A percentile compares a stretch with the other conserved stretches of the same genome.
Evolutionary conservation across 2,888 invertebrate species (phyloP).

Genomic region (Cantharis rustica): DNA sequence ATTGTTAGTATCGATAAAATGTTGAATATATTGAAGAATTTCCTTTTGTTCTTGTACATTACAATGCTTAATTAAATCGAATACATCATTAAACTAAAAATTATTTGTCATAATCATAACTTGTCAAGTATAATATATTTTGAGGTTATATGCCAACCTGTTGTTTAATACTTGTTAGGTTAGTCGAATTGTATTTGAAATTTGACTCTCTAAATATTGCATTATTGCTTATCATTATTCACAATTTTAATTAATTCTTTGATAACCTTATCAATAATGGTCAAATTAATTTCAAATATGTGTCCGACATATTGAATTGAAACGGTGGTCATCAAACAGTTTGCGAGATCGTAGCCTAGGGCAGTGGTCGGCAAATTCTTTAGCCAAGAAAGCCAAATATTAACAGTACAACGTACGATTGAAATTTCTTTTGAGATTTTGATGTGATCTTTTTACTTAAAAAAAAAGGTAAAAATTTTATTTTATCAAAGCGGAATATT

Average conservation of each 20-base stretch:
- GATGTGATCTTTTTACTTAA: too few species aligned
- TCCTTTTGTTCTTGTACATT: slow-evolving; percentile 35
- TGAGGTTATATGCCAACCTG: background rate
- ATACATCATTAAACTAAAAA: slow-evolving; percentile 33
- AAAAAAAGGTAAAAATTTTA: too few species aligned
- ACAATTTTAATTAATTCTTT: background rate
- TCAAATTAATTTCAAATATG: background rate
- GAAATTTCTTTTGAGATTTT: too few species aligned
- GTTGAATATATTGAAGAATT: slow-evolving; percentile 32
- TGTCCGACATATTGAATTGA: background rate
- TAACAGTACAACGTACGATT: too few species aligned
- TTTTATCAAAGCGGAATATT: too few species aligned
- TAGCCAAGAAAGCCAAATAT: too few species aligned
- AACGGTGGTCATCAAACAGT: background rate
- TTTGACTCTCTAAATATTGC: background rate
- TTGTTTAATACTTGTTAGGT: background rate
- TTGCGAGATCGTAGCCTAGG: too few species aligned
- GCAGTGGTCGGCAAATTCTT: too few species aligned
- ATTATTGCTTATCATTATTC: background rate
- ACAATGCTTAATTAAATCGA: slow-evolving; percentile 34
- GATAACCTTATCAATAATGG: background rate
- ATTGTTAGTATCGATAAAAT: background rate
- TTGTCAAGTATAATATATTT: background rate
- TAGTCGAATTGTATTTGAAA: background rate
- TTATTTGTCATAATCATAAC: too few species aligned